Conservation (phyloP, 2,797 vertebrate species). For the Mormyrus hasselquistii region DNA sequence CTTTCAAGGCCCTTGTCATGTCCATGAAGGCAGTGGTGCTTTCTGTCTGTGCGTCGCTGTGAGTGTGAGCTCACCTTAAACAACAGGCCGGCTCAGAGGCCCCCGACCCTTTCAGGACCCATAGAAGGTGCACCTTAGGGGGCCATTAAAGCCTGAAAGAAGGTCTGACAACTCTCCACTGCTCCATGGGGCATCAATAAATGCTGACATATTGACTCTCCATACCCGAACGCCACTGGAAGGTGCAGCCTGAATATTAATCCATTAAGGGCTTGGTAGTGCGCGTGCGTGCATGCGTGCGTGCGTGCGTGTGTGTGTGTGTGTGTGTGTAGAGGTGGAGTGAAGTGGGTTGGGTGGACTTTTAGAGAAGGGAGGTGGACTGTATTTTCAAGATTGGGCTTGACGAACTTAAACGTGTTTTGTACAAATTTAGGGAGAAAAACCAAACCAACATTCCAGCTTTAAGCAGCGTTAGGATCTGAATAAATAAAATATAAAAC, state of each 20-base stretch:
- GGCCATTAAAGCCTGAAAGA: conserved; percentile 66
- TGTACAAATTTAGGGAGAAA: background rate
- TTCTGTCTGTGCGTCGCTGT: conserved; percentile 48
- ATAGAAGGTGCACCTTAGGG: conserved; percentile 73
- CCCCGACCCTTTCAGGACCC: conserved; percentile 57
- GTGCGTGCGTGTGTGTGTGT: conserved; percentile 22
- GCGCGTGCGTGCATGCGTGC: background rate
- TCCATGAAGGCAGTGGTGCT: conserved; percentile 48
- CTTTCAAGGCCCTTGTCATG: conserved; percentile 68
- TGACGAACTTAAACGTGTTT: background rate
- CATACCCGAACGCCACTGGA: conserved; percentile 62
- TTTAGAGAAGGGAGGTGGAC: conserved; percentile 28
- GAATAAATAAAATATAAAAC: background rate
- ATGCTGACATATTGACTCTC: conserved; percentile 70
- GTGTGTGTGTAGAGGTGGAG: background rate
- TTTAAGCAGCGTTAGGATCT: background rate
- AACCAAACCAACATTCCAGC: background rate
- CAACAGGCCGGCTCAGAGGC: conserved; percentile 59
- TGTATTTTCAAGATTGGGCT: background rate
- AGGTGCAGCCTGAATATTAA: conserved; percentile 73
- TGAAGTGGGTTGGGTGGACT: conserved; percentile 35
- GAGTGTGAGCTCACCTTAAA: conserved; percentile 72
- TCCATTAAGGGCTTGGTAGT: conserved; percentile 56
- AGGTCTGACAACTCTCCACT: conserved; percentile 61
- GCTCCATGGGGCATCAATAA: conserved; percentile 75